Conservation (phyloP, 2,888 invertebrate species). For the Lasioglossum marginatum region DNA sequence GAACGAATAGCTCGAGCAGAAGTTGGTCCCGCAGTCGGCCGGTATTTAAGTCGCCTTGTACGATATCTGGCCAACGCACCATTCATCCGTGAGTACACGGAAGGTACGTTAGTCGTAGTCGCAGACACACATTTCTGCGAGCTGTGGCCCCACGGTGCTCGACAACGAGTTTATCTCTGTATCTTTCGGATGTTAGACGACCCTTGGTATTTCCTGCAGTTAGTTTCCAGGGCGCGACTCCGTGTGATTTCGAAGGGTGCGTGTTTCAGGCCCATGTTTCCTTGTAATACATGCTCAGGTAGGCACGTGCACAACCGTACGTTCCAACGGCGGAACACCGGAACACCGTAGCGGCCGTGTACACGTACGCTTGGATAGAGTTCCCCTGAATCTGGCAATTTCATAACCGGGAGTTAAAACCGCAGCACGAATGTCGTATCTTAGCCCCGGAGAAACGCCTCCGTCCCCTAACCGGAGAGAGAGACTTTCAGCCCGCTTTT, state of each 20-base stretch:
- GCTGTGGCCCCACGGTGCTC: conserved; percentile 29
- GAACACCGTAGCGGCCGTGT: conserved; percentile 15
- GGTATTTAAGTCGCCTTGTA: conserved; percentile 39
- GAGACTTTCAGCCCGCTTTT: conserved; percentile 53
- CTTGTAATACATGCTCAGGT: conserved; percentile 62
- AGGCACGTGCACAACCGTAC: conserved; percentile 53
- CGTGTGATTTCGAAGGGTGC: conserved; percentile 69
- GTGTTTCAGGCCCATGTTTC: conserved; percentile 62
- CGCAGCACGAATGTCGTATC: conserved; percentile 84
- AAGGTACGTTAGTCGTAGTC: conserved; percentile 19
- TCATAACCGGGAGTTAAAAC: conserved; percentile 84
- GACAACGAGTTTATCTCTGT: conserved; percentile 66
- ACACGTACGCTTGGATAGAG: conserved; percentile 56
- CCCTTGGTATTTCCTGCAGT: conserved; percentile 66
- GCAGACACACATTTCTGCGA: conserved; percentile 37
- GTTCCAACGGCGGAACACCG: conserved; percentile 30
- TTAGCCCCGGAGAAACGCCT: conserved; percentile 66
- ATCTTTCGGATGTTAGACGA: conserved; percentile 66
- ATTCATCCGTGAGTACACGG: conserved; percentile 54
- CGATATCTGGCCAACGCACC: conserved; percentile 51
- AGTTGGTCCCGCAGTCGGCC: conserved; percentile 15
- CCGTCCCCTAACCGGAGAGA: conserved; percentile 40
- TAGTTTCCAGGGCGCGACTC: conserved; percentile 63
- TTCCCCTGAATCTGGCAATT: conserved; percentile 81
- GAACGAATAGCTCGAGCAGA: not conserved